Evolutionary conservation across 2,888 invertebrate genomes (phyloP).

Genomic region (Plusia festucae): DNA sequence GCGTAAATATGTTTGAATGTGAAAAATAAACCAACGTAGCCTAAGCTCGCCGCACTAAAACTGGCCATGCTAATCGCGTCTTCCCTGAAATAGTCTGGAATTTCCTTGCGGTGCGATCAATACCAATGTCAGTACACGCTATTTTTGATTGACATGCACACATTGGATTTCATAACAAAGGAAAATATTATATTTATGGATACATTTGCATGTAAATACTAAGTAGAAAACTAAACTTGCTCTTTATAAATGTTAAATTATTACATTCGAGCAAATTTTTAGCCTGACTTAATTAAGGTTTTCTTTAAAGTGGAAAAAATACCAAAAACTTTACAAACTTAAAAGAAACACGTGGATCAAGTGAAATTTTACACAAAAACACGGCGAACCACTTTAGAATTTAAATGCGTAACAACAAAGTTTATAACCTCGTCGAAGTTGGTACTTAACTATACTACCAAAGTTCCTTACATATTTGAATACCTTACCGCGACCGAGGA

Average conservation of each 20-base stretch:
- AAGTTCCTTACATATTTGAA: constrained; percentile 50
- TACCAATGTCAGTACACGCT: constrained; percentile 66
- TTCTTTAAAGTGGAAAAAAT: too few relatives aligned
- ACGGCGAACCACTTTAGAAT: constrained; percentile 28
- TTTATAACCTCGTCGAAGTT: constrained; percentile 28
- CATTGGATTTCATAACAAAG: constrained; percentile 27
- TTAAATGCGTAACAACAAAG: constrained; percentile 36
- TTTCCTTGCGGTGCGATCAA: constrained; percentile 70
- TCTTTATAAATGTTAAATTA: too few relatives aligned
- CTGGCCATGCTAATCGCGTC: constrained; percentile 75
- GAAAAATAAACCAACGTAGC: constrained; percentile 57
- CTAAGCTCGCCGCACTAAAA: constrained; percentile 63
- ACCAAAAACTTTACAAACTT: too few relatives aligned
- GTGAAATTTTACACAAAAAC: constrained; percentile 33
- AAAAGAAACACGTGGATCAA: not conserved
- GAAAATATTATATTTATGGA: constrained; percentile 14
- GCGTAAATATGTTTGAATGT: constrained; percentile 43
- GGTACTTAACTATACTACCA: constrained; percentile 26
- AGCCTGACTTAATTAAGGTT: too few relatives aligned
- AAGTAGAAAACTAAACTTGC: not conserved
- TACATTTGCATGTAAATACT: too few relatives aligned
- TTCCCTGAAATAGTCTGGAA: constrained; percentile 81
- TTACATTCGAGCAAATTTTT: too few relatives aligned
- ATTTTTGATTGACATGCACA: constrained; percentile 53
- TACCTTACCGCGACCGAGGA: constrained; percentile 35